phyloP scores from a whole-genome alignment of 2,797 vertebrate species.

The Sebastiscus tertius region DNA sequence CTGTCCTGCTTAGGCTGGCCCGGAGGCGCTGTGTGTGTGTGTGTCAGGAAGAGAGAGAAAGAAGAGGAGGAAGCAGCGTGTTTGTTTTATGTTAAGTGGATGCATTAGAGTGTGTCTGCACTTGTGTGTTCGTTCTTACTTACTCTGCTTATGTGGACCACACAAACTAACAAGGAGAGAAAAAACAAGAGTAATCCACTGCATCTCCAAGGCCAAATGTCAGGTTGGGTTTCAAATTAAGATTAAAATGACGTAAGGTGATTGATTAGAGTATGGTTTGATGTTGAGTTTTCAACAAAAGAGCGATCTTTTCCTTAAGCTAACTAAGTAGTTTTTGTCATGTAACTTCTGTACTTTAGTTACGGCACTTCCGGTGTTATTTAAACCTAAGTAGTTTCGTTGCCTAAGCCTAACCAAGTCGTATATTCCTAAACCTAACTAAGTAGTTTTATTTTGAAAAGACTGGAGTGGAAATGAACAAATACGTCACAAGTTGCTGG shows the following conservation, averaged over 20 bases:
- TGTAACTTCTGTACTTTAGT: too few relatives aligned
- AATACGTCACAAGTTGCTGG: too few relatives aligned
- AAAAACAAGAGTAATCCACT: neutral
- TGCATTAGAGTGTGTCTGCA: conserved; percentile 29
- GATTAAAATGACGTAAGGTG: neutral
- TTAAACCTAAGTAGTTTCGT: too few relatives aligned
- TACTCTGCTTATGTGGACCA: neutral
- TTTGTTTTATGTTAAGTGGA: conserved; percentile 54
- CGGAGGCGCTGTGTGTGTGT: conserved; percentile 11
- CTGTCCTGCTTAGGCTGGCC: conserved; percentile 53
- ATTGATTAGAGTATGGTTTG: neutral
- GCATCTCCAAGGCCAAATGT: neutral
- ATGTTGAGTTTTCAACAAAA: neutral
- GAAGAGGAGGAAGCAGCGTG: conserved; percentile 37
- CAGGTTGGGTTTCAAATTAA: neutral
- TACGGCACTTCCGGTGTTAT: too few relatives aligned
- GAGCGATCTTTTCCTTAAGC: too few relatives aligned
- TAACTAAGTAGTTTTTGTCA: too few relatives aligned
- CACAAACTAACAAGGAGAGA: neutral
- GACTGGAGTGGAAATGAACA: too few relatives aligned
- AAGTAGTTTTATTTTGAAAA: too few relatives aligned
- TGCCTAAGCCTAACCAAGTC: too few relatives aligned
- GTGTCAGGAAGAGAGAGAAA: conserved; percentile 20
- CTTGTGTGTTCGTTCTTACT: neutral
- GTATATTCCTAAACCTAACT: too few relatives aligned